phyloP scores from a whole-genome alignment of 2,888 invertebrate species.

The Dynastes hyllus region DNA sequence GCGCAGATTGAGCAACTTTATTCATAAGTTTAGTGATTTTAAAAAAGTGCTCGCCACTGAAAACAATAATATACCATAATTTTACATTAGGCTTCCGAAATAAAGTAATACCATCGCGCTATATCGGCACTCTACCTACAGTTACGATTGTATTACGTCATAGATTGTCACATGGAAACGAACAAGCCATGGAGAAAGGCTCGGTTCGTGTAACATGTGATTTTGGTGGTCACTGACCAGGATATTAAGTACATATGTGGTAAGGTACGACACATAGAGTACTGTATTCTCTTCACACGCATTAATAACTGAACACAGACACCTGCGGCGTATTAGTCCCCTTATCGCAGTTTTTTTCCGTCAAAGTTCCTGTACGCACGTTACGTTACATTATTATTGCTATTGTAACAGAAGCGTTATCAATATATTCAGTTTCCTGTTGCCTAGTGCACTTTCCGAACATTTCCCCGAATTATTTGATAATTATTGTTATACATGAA shows the following conservation, averaged over 20 bases:
- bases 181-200: slow-evolving; percentile 7
- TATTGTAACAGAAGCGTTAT: slow-evolving; percentile 9
- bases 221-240: slow-evolving; percentile 63
- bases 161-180: slow-evolving; percentile 29
- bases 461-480: no score
- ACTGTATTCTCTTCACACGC: not conserved
- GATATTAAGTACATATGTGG: slow-evolving; percentile 50
- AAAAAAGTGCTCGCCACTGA: no score
- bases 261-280: slow-evolving; percentile 13
- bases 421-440: no score
- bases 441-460: no score
- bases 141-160: slow-evolving; percentile 4
- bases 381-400: no score
- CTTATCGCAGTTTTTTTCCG: slow-evolving; percentile 40
- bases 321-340: slow-evolving; percentile 11
- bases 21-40: no score
- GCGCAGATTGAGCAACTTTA: no score
- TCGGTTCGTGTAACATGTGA: slow-evolving; percentile 51
- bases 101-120: no score
- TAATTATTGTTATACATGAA: no score
- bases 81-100: no score
- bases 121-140: not conserved
- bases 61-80: not conserved
- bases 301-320: no score
- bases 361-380: no score